Base-by-base conservation (phyloP, 1,140 invertebrate genomes). In the Drosophila bocqueti region DNA sequence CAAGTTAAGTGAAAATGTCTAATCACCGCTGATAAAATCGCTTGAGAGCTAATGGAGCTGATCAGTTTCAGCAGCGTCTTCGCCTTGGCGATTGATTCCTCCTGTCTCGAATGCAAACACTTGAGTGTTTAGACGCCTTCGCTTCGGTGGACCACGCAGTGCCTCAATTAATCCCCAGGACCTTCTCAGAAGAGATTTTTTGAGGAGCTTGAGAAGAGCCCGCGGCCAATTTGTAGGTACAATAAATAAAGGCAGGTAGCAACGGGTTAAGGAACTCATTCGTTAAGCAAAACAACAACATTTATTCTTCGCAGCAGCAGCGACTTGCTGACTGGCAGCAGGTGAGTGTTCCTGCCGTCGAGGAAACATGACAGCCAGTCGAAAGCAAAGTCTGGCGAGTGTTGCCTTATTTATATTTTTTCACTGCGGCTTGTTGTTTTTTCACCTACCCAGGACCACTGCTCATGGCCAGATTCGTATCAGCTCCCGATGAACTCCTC, bases 231-330 rank as follows among this genome's bases (percentile, higher is more conserved):
- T 67, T 63, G 42, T 42, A 45, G 65, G 46, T 54, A 69, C 61
- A 71, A 69, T 69, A 76, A 80, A 73, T 73, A 69, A 72, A 36
- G 10, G 38, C 34, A 50, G 18, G 38, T 52, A 31, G 31, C 26
- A 68, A 81, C 49, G 81, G 78, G 77, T 71, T 78, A 79, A 72
- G 64, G 46, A 84, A 76, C 77, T 57, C 78, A 84, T 90, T 75
- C 77, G 61, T 84, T 68, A 76, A 43, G 45, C 45, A 74, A 63
- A 74, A 74, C 74, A 81, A 81, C 57, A 77, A 29, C 67, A 42
- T 58, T 34, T 62, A 29, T 60, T 65, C 6, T 1, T 13, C n/a
- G 26, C 43, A 29, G 46, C 46, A 47, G 15, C 46, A 38, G 54
- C 29, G 31, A 43, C 75, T 45, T 52, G 52, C 73, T 52, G 38